Evolutionary conservation across 1,140 invertebrate genomes (phyloP).

Genomic region (Forficula auricularia): DNA sequence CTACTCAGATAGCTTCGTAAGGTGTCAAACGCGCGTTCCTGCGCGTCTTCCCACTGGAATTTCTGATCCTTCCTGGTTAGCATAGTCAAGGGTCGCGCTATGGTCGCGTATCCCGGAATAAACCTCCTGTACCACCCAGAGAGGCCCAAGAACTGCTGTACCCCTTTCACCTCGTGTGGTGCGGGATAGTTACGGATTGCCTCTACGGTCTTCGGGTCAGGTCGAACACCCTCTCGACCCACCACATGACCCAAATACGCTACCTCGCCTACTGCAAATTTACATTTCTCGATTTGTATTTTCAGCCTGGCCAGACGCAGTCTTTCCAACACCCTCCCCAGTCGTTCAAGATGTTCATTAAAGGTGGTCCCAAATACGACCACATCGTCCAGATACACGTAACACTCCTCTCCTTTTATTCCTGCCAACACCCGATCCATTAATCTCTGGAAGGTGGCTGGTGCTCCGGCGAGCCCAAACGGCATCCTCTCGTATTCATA

Average conservation of each 20-base stretch:
- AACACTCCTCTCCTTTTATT: conserved; percentile 17
- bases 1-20: conserved; percentile 23
- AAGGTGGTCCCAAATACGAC: conserved; percentile 1
- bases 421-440: conserved; percentile 21
- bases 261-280: conserved; percentile 15
- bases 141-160: conserved; percentile 21
- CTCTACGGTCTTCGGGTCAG: conserved; percentile 10
- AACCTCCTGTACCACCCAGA: conserved; percentile 23
- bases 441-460: conserved; percentile 25
- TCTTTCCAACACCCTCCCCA: conserved; percentile 11
- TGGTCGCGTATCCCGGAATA: conserved; percentile 13
- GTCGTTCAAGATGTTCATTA: neutral
- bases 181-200: conserved; percentile 9
- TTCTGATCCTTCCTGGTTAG: conserved; percentile 13
- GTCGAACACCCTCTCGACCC: conserved; percentile 8
- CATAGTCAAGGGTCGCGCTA: conserved; percentile 15
- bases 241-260: conserved; percentile 6
- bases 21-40: conserved; percentile 20
- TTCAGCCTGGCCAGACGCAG: conserved; percentile 5
- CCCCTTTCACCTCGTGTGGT: conserved; percentile 10
- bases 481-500: conserved; percentile 23
- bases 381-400: conserved; percentile 26
- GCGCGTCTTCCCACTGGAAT: conserved; percentile 4
- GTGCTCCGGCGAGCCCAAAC: conserved; percentile 26
- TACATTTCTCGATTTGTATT: conserved; percentile 10